phyloP scores from a whole-genome alignment of 1,140 invertebrate genomes.

The Augochlora pura region DNA sequence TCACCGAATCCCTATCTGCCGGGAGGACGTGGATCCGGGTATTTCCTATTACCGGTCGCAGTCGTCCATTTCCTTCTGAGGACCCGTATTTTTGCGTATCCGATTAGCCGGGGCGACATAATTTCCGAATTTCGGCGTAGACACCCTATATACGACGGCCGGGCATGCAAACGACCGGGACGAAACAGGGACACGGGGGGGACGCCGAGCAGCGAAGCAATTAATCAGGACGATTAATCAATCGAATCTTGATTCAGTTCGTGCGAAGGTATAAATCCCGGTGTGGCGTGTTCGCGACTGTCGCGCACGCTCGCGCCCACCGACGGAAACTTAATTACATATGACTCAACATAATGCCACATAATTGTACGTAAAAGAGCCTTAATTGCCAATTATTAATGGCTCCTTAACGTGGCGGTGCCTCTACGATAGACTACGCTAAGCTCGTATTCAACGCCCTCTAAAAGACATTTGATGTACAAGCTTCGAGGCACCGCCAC shows the following conservation, averaged over 20 bases:
- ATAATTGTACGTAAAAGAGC: background rate
- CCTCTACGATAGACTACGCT: background rate
- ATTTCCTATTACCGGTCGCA: background rate
- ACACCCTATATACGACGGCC: background rate
- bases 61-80: background rate
- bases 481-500: too few relatives aligned
- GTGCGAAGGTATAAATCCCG: slow-evolving; percentile 7
- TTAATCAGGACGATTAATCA: slow-evolving; percentile 34
- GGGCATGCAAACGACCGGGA: background rate
- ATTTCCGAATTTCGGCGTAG: background rate
- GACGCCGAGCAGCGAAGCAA: background rate
- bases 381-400: background rate
- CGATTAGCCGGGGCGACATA: background rate
- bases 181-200: background rate
- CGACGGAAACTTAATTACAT: slow-evolving; percentile 24
- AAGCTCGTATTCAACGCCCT: too few relatives aligned
- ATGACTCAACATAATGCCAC: background rate
- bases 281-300: slow-evolving; percentile 7
- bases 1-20: too few relatives aligned
- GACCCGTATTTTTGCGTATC: slow-evolving; percentile 10
- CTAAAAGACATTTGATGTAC: too few relatives aligned
- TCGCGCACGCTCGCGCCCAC: background rate
- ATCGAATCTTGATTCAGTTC: slow-evolving; percentile 31
- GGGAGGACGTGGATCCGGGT: too few relatives aligned
- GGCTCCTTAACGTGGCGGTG: background rate